These are phyloP conservation scores for Salvator merianae DNA, from an alignment of 2,113 vertebrate species.

Conservation along the genomic window DNA sequence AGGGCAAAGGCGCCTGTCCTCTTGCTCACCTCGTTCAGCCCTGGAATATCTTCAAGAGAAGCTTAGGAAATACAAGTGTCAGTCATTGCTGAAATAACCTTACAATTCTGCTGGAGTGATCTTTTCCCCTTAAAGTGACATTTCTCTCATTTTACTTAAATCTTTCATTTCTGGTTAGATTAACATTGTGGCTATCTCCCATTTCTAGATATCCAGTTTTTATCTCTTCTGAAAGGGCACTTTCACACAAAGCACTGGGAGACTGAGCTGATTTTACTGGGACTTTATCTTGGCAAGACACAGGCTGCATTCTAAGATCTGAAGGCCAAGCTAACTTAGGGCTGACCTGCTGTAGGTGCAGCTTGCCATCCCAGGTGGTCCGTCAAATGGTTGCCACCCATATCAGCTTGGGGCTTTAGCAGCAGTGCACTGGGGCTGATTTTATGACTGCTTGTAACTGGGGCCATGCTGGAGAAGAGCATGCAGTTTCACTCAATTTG, in stretches of 20 bases:
- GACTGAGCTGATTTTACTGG: neutral
- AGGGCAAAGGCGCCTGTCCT: conserved; percentile 2
- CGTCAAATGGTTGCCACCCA: no score
- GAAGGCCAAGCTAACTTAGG: no score
- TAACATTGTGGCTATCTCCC: neutral
- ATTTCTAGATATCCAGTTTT: neutral
- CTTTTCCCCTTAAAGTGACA: neutral
- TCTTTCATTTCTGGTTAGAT: conserved; percentile 6
- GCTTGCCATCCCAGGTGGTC: no score
- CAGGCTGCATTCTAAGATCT: no score
- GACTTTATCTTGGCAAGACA: neutral
- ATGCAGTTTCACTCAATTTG: no score
- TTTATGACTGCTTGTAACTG: no score
- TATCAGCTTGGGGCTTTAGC: no score
- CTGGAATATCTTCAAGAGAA: conserved; percentile 28
- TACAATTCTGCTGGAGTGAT: neutral
- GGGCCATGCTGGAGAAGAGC: no score
- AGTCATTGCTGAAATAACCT: conserved; percentile 21
- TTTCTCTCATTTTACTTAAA: neutral
- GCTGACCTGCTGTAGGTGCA: no score
- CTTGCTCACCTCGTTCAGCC: neutral
- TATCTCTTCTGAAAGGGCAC: neutral
- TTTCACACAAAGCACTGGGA: neutral
- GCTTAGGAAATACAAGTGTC: conserved; percentile 9
- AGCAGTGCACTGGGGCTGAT: no score